phyloP scores from a whole-genome alignment of 2,888 invertebrate genomes.

The Stenodema calcarata region DNA sequence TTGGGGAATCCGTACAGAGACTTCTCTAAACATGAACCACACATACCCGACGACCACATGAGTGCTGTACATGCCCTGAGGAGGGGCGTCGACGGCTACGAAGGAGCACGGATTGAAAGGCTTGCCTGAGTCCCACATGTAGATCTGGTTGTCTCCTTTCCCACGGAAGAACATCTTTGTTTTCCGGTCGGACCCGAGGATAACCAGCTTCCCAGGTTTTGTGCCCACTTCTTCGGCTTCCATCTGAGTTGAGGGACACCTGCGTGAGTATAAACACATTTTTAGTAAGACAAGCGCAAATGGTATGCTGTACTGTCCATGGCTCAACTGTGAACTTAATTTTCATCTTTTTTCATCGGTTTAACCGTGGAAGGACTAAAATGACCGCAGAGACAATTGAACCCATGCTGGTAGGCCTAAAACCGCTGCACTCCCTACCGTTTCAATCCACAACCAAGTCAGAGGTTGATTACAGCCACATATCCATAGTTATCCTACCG shows the following conservation, averaged over 20 bases:
- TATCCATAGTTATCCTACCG: too few relatives aligned
- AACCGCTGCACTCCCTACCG: too few relatives aligned
- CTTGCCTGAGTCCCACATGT: slow-evolving; percentile 70
- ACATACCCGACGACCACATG: slow-evolving; percentile 63
- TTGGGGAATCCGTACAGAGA: too few relatives aligned
- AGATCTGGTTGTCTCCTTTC: slow-evolving; percentile 68
- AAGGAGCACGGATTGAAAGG: slow-evolving; percentile 67
- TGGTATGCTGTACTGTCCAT: too few relatives aligned
- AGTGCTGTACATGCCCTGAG: slow-evolving; percentile 68
- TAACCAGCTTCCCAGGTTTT: slow-evolving; percentile 67
- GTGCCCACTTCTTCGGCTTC: slow-evolving; percentile 62
- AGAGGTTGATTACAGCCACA: too few relatives aligned
- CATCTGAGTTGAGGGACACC: background rate
- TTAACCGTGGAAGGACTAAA: too few relatives aligned
- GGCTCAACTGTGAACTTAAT: too few relatives aligned
- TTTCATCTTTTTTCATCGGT: too few relatives aligned
- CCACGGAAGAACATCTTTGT: slow-evolving; percentile 58
- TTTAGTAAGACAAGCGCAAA: background rate
- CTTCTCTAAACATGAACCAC: background rate
- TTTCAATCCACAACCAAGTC: too few relatives aligned
- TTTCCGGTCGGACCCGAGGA: slow-evolving; percentile 66
- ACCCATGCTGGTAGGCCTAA: too few relatives aligned
- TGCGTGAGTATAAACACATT: background rate
- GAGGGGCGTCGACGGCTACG: slow-evolving; percentile 67
- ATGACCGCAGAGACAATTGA: too few relatives aligned